Percentiles rank a stretch among this genome's conserved stretches.
Evolutionary conservation across 2,113 vertebrate species (phyloP).

Genomic region (Hassar affinis): DNA sequence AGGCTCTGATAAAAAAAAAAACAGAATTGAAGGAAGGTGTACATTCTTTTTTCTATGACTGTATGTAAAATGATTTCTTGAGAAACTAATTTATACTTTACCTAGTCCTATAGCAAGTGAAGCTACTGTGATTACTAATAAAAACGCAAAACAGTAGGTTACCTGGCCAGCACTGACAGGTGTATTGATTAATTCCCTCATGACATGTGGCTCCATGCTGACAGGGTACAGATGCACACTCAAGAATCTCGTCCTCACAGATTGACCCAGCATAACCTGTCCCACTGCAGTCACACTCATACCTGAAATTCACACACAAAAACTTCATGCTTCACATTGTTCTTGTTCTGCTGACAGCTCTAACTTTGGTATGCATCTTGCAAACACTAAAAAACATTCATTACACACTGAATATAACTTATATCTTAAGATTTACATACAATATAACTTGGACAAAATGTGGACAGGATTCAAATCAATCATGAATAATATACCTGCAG

Average conservation of each 20-base stretch:
- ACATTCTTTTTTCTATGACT: not conserved
- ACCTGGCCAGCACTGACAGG: slow-evolving; percentile 91
- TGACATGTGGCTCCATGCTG: slow-evolving; percentile 78
- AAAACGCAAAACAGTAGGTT: not conserved
- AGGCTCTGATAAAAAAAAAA: not conserved
- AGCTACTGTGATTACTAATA: not conserved
- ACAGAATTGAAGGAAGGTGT: not conserved
- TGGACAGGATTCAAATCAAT: not conserved
- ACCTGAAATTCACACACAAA: slow-evolving; percentile 67
- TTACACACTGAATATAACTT: not conserved
- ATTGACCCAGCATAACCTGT: slow-evolving; percentile 81
- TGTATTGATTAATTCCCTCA: slow-evolving; percentile 80
- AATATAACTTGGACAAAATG: not conserved
- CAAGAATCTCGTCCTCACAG: slow-evolving; percentile 85
- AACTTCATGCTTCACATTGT: not conserved
- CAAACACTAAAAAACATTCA: not conserved
- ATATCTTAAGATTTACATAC: not conserved
- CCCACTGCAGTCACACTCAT: slow-evolving; percentile 80
- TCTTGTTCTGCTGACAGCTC: not conserved
- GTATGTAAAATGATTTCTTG: too few species aligned
- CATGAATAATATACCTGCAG: too few species aligned
- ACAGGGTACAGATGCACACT: slow-evolving; percentile 89
- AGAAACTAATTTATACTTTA: not conserved
- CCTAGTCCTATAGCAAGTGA: not conserved
- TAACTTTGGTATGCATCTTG: not conserved